These are phyloP conservation scores for Percina caprodes DNA, from an alignment of 2,113 vertebrate species.

Conservation along the genomic window DNA sequence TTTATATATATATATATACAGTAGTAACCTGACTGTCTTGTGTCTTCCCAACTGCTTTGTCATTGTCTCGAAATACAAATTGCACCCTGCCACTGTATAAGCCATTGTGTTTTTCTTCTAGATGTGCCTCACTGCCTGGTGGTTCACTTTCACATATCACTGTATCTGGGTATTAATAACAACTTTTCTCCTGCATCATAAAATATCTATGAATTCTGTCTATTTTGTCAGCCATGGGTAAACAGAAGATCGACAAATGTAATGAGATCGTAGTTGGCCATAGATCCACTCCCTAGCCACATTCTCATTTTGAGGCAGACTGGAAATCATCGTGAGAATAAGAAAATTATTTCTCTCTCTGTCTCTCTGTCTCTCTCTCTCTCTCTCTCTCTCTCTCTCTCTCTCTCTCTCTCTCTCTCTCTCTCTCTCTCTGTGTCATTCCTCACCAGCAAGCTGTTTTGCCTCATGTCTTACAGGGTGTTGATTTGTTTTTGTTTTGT, in stretches of 20 bases:
- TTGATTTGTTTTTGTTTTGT: constrained; percentile 77
- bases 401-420: not conserved
- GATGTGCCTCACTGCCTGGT: constrained; percentile 13
- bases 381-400: not conserved
- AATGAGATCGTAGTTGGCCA: constrained; percentile 76
- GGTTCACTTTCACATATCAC: constrained; percentile 47
- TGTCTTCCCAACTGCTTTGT: not conserved
- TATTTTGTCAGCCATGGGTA: constrained; percentile 82
- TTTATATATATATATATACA: not conserved
- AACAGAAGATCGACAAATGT: constrained; percentile 79
- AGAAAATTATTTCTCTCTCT: not conserved
- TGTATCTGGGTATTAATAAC: constrained; percentile 71
- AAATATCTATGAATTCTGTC: constrained; percentile 82
- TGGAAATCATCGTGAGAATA: constrained; percentile 44
- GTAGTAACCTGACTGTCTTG: too few relatives aligned
- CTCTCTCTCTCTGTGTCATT: constrained; percentile 35
- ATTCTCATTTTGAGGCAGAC: constrained; percentile 54
- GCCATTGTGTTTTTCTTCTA: not conserved
- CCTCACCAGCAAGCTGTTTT: constrained; percentile 61
- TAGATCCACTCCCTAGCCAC: constrained; percentile 71
- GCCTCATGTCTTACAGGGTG: constrained; percentile 71
- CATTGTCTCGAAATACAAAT: not conserved
- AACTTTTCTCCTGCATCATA: constrained; percentile 73
- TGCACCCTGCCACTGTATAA: not conserved
- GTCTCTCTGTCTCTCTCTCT: constrained; percentile 5